Base-by-base conservation (phyloP, 2,888 invertebrate genomes). In the Hecatera dysodea region DNA sequence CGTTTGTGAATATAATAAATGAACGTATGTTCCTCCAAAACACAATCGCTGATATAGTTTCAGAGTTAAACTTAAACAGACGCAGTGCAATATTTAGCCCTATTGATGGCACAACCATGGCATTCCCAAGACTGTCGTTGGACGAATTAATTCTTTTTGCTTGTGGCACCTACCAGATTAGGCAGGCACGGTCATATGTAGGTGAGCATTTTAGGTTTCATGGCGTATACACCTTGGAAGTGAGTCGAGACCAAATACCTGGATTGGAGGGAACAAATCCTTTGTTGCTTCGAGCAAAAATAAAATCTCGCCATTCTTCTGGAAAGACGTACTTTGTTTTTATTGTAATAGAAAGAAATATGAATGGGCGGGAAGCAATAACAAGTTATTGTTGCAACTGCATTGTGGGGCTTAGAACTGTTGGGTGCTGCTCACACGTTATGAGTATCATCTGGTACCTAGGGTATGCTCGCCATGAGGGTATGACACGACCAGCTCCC, bases 31-130 rank as follows among this genome's bases (percentile, higher is more conserved):
- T 64, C 57, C 57, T 52, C 64, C 19, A 5, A 0, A 69, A 69
- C n/a, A 44, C 19, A 1, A 0, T 57, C 64, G 64, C 64, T 0
- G 50, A 22, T 1, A 57, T 63, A 56, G 56, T 53, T 6, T 53
- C 2, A 12, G 19, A 27, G 63, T 48, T 29, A 56, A 63, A 68
- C 55, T 68, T 68, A 55, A 66, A 72, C 62, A 71, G 71, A 63
- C 63, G 66, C 53, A 53, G 67, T 67, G 33, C 44, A 59, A 56
- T 48, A 55, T 70, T 59, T 69, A 27, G 59, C 46, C 52, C 52
- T 39, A 75, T 73, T 69, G 74, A 74, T 52, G 68, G 62, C 62
- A 69, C 72, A 67, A 67, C 67, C 53, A 5, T 70, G n/a, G 62
- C 67, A 5, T 75, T 71, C 63, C 61, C 67, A 1, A 24, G 24